Evolutionary conservation across 2,113 vertebrate species (phyloP).

Genomic region (Microcebus lehilahytsara): DNA sequence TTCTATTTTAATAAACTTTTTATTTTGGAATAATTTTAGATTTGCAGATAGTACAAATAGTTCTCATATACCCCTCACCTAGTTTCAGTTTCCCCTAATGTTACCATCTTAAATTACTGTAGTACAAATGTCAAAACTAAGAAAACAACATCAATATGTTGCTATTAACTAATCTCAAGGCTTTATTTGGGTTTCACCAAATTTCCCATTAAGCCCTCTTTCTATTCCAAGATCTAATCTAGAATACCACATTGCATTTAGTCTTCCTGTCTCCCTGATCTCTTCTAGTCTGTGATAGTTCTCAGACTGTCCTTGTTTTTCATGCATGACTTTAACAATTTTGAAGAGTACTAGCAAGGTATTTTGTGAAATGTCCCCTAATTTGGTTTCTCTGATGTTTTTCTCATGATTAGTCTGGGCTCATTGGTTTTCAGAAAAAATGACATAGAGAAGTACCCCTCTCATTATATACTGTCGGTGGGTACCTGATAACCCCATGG

Average conservation of each 20-base stretch:
- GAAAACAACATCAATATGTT: not conserved
- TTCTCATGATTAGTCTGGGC: not conserved
- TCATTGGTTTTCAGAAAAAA: not conserved
- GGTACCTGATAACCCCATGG: not conserved
- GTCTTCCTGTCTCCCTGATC: not conserved
- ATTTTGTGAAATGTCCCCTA: not conserved
- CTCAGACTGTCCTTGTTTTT: not conserved
- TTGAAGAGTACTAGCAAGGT: not conserved
- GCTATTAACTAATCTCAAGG: not conserved
- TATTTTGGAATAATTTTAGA: slow-evolving; percentile 1
- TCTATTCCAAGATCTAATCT: not conserved
- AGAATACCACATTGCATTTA: not conserved
- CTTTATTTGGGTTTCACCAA: not conserved
- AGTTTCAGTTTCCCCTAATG: not conserved
- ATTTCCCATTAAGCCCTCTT: not conserved
- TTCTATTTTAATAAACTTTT: not conserved
- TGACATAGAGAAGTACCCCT: not conserved
- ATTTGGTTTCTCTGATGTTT: not conserved
- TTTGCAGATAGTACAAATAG: not conserved
- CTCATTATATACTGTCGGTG: not conserved
- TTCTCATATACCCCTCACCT: not conserved
- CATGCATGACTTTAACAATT: not conserved
- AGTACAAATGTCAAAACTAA: not conserved
- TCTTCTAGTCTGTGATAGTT: not conserved
- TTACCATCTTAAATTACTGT: not conserved